Base-by-base conservation (phyloP, 2,888 invertebrate genomes). In the Cheiracanthium punctorium region DNA sequence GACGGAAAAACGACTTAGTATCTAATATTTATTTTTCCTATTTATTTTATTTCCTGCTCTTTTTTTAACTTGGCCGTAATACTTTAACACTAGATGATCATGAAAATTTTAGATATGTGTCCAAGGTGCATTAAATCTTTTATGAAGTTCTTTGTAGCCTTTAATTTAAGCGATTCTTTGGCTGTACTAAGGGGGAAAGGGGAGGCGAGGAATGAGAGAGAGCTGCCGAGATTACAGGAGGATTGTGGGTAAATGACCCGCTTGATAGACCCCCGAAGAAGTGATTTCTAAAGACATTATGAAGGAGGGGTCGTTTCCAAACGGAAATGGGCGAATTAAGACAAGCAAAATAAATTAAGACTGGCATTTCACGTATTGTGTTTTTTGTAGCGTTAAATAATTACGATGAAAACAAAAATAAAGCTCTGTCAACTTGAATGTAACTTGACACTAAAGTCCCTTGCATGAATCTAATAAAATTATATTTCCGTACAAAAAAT, bases 191-290 rank as follows among this genome's bases (percentile, higher is more conserved):
- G 14, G 58, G 17, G 24, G 24, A 24, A 58, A 24, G 29, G 48
- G 24, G 30, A 69, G 64, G 67, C 67, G 81, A 67, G 70, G 14
- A 20, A 43, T 72, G 48, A 29, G 74, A 74, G 67, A 65, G 75
- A 28, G 28, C 41, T 41, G 33, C 69, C 41, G 71, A 76, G 71
- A 76, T 82, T 70, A 71, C 24, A 65, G 52, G 72, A 64, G 76
- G 82, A 82, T 76, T 82, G 81, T 58, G 71, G 67, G 77, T 84
- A 84, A 84, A 84, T 84, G 82, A 77, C 77, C 77, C 82, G 77
- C 77, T 67, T 77, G 73, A 84, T 84, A 84, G 82, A 73, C 52
- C 77, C 82, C 77, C 37, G 64, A 67, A 77, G 72, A 84, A 84
- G 77, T 77, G 77, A 84, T 84, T 84, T 77, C 77, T 77, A 72